Percentiles rank a stretch among this genome's conserved stretches.
These are phyloP conservation scores for Microtus californicus DNA, from an alignment of 2,797 vertebrate species.

Conservation along the genomic window DNA sequence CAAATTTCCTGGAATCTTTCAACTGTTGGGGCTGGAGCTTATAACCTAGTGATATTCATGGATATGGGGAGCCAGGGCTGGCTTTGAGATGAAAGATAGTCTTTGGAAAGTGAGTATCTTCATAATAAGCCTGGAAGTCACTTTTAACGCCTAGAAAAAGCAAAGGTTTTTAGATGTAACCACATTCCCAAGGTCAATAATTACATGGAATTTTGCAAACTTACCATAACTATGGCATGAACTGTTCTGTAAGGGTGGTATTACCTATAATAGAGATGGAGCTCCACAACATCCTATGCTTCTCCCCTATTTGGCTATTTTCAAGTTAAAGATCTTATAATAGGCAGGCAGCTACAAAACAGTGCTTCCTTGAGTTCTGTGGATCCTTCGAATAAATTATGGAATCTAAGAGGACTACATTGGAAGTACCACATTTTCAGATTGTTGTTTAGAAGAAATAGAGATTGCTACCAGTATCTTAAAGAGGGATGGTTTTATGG, in stretches of 20 bases:
- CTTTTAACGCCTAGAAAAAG: background rate
- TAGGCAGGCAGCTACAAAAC: background rate
- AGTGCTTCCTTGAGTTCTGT: background rate
- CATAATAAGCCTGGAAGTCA: background rate
- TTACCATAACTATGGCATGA: background rate
- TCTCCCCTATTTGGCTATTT: background rate
- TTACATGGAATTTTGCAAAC: background rate
- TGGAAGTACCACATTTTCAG: background rate
- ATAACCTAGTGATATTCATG: background rate
- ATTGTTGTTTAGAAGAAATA: background rate
- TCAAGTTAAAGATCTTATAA: background rate
- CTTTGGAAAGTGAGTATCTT: background rate
- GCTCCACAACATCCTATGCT: fast-evolving
- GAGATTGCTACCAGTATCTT: background rate
- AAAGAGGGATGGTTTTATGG: background rate
- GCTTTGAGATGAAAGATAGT: background rate
- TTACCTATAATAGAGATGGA: fast-evolving
- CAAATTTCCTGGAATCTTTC: background rate
- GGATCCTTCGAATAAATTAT: background rate
- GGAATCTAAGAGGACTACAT: background rate
- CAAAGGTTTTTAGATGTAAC: background rate
- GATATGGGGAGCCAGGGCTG: background rate
- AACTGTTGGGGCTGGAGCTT: background rate
- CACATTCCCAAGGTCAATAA: background rate
- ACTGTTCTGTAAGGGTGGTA: background rate